Base-by-base conservation (phyloP, 2,797 vertebrate species). In the Halcyon chelicuti region DNA sequence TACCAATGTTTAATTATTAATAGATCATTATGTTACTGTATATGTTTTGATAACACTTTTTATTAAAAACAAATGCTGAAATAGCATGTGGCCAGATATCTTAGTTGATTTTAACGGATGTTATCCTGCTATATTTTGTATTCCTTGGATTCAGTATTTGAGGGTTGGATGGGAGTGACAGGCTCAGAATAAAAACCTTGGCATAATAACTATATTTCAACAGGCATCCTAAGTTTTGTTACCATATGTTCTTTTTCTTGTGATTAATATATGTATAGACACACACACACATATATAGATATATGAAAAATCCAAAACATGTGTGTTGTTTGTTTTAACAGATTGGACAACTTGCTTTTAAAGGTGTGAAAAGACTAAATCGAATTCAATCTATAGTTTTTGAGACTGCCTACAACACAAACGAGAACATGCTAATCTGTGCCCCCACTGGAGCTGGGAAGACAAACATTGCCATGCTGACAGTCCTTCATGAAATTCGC, bases 391-490 rank as follows among this genome's bases (percentile, higher is more conserved):
- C 99, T 17, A 98, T 99, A 83, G 99, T 99, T 79, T 99, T 99
- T 6, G 99, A 99, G 97, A 99, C 99, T 4, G 99, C 99, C 83
- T 99, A 99, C 97, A 99, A 99, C 95, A 99, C 99, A 88, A 99
- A 99, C 6, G 99, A 99, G 96, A 99, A 99, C 97, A 98, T 99
- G 97, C 98, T 99, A 42, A 99, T 99, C 94, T 99, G 99, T 31
- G 99, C 99, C 39, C 99, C 99, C 23, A 99, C 99, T 7, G 99
- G 99, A 29, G 99, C 99, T 18, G 99, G 99, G 46, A 99, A 99
- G 97, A 99, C 99, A 44, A 99, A 99, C 97, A 99, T 99, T 90
- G 99, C 99, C 73, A 99, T 99, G 99, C 98, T 99, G 65, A 98
- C 99, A 5, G 98, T 99, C 75, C 98, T 99, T 25, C 99, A 99